Conservation (phyloP, 1,140 invertebrate species). For the Bicyclus anynana region DNA sequence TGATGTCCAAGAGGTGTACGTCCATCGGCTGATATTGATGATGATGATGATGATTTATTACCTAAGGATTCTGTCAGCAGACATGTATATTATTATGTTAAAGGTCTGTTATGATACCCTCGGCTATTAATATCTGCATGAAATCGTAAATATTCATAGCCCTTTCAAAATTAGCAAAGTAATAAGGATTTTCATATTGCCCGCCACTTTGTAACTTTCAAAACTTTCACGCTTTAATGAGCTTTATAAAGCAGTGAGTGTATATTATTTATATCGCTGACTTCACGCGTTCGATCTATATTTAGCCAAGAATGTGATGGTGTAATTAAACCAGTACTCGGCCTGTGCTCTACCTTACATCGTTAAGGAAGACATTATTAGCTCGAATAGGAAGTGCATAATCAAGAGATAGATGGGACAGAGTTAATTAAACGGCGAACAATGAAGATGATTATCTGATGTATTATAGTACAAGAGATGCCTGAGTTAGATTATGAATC, state of each 20-base stretch:
- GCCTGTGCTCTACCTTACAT: conserved; percentile 8
- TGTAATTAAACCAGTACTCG: not conserved
- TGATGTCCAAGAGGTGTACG: too few relatives aligned
- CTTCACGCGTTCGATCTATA: not conserved
- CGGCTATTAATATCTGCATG: too few relatives aligned
- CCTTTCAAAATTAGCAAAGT: not conserved
- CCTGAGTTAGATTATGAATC: not conserved
- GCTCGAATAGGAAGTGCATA: conserved; percentile 36
- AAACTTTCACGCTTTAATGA: not conserved
- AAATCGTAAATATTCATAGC: not conserved
- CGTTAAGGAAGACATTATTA: conserved; percentile 22
- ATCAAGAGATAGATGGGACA: conserved; percentile 47
- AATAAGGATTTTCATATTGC: not conserved
- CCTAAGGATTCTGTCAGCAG: too few relatives aligned
- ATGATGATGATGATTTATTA: too few relatives aligned
- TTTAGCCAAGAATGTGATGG: conserved; percentile 1
- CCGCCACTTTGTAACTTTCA: not conserved
- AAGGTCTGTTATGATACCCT: too few relatives aligned
- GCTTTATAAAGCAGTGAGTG: not conserved
- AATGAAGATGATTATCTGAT: conserved; percentile 70
- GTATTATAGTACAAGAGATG: conserved; percentile 1
- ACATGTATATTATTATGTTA: too few relatives aligned
- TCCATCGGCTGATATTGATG: too few relatives aligned
- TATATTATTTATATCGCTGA: not conserved
- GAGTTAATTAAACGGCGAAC: conserved; percentile 64